Evolutionary conservation across 2,888 invertebrate species (phyloP), one percentile per base, ranked within the genome.

Genomic region (Emmelina monodactyla): DNA sequence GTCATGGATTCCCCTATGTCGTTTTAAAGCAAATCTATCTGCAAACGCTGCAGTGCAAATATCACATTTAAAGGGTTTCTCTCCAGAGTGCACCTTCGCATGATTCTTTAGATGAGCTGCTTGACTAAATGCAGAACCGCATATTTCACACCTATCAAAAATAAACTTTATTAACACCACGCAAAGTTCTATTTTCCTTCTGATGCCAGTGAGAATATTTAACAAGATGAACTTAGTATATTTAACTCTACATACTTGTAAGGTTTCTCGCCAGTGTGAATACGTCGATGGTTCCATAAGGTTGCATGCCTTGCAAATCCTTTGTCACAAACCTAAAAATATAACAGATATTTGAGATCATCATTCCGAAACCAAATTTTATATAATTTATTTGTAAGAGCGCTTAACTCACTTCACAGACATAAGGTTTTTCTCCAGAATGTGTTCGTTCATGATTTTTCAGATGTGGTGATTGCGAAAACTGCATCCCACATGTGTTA

Each of bases 401-500:
- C n/a, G n/a, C n/a, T n/a, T n/a, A 25, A 45, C 50, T 59, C 47
- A 81, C 86, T 65, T 92, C 92, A 63, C 92, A 93, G 40, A 92
- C 91, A 62, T 92, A 92, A 0, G 92, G 92, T 43, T 92, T 85
- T 56, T 92, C 92, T 2, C 92, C 92, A 19, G 91, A 91, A 63
- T 93, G 92, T 37, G 92, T 92, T 53, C 92, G 83, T 66, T 93
- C 92, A 57, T 92, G 92, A 63, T 92, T 93, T 58, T 92, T 92
- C 35, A 93, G 76, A 81, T 93, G 92, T 2, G 92, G 92, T 37
- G 91, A 91, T 56, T 93, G 92, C 4, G 92, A 92, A 63, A 93
- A 92, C 62, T 92, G 92, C 92, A 92, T 92, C 31, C 92, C 92
- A 62, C 92, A 93, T 14, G 92, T 91, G 57, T 86, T 88, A 70